Evolutionary conservation across 2,113 vertebrate genomes (phyloP).

Genomic region (Daboia siamensis): DNA sequence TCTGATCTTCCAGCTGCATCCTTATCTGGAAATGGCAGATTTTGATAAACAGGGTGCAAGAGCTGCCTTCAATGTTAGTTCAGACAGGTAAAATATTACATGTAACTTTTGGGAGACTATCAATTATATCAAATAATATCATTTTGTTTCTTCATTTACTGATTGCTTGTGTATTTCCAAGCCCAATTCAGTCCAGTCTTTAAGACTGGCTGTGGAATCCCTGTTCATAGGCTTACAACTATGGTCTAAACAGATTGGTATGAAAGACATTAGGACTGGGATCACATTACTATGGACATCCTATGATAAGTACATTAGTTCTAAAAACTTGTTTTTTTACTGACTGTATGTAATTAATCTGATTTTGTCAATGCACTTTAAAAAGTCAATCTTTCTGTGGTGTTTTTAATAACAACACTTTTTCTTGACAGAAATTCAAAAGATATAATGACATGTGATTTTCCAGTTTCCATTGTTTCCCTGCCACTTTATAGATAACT

Average conservation of each 20-base stretch:
- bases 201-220: background rate
- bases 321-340: background rate
- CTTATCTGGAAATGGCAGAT: background rate
- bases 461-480: background rate
- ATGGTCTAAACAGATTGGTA: background rate
- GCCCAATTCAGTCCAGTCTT: background rate
- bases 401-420: background rate
- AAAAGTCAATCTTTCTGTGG: background rate
- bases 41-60: background rate
- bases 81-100: background rate
- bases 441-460: background rate
- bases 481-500: background rate
- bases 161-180: background rate
- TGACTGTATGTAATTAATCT: background rate
- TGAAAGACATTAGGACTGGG: background rate
- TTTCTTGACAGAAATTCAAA: background rate
- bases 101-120: background rate
- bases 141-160: background rate
- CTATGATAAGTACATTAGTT: background rate
- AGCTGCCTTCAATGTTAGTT: background rate
- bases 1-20: background rate
- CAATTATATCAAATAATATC: background rate
- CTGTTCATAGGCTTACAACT: background rate
- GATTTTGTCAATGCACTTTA: background rate
- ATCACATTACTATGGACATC: background rate